These are phyloP conservation scores for Excalfactoria chinensis DNA, from an alignment of 2,113 vertebrate genomes.

Conservation along the genomic window DNA sequence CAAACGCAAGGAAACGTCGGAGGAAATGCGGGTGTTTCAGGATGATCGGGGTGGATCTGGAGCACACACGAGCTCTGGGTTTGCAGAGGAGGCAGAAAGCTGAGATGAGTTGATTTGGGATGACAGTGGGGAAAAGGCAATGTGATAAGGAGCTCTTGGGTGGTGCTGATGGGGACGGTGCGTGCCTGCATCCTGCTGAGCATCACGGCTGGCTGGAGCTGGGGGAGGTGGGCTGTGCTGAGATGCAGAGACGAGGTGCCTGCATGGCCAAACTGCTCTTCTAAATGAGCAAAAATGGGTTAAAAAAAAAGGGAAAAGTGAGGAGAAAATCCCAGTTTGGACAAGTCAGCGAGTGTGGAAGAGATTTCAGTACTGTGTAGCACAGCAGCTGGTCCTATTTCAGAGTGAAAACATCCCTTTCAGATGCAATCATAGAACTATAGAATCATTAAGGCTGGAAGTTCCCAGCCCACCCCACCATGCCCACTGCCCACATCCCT, in stretches of 20 bases:
- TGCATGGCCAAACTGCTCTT: too few species aligned
- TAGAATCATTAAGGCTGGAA: too few species aligned
- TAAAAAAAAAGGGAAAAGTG: neutral
- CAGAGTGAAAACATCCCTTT: neutral
- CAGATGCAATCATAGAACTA: too few species aligned
- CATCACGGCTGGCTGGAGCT: neutral
- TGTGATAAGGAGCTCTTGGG: neutral
- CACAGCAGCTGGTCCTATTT: neutral
- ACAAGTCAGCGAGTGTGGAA: neutral
- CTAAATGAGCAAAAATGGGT: neutral
- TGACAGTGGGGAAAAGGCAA: neutral
- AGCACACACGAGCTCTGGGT: neutral
- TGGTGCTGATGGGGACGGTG: neutral
- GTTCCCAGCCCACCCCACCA: too few species aligned
- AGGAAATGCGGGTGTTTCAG: neutral
- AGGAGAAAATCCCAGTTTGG: neutral
- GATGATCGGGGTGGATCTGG: neutral
- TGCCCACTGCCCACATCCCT: too few species aligned
- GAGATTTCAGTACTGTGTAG: neutral
- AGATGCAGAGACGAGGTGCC: neutral
- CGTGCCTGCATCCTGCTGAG: neutral
- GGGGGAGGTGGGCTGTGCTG: too few species aligned
- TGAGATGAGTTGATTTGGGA: neutral
- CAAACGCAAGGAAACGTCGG: neutral
- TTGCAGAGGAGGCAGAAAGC: neutral